A percentile compares a stretch with the other conserved stretches of the same genome.
These are phyloP conservation scores for Ammospiza caudacuta DNA, from an alignment of 2,113 vertebrate genomes.

Conservation along the genomic window DNA sequence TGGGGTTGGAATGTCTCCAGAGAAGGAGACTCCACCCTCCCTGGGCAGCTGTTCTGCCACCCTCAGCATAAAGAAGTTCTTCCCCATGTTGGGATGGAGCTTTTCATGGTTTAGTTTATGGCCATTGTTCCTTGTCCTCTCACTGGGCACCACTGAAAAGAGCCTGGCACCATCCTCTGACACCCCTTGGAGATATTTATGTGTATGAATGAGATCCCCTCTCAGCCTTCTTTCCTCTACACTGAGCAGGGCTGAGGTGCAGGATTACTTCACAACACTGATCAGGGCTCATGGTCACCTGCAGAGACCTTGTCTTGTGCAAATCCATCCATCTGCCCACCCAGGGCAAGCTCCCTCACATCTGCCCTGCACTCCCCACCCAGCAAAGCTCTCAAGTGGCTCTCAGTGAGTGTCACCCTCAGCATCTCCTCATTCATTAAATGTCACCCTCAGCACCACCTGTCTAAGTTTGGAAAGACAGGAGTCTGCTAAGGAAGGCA, in stretches of 20 bases:
- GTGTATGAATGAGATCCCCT: no score
- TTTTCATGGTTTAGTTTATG: background rate
- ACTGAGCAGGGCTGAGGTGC: background rate
- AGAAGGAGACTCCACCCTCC: background rate
- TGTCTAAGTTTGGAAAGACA: no score
- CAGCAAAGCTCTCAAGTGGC: background rate
- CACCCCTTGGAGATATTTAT: background rate
- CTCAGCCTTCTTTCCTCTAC: background rate
- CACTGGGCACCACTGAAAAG: background rate
- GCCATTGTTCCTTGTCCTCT: background rate
- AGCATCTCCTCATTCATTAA: background rate
- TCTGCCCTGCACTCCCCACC: background rate
- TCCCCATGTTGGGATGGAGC: background rate
- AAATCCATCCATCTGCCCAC: background rate
- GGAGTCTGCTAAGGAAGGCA: no score
- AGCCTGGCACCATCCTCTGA: background rate
- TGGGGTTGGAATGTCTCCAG: background rate
- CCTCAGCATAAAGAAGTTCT: background rate
- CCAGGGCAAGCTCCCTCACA: background rate
- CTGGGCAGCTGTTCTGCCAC: background rate
- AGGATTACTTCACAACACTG: no score
- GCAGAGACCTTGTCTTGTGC: fast-evolving
- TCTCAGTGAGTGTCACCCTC: background rate
- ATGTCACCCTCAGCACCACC: no score
- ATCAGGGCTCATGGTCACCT: background rate